Base-by-base conservation (phyloP, 2,888 invertebrate species). In the Amblyjoppa proteus region DNA sequence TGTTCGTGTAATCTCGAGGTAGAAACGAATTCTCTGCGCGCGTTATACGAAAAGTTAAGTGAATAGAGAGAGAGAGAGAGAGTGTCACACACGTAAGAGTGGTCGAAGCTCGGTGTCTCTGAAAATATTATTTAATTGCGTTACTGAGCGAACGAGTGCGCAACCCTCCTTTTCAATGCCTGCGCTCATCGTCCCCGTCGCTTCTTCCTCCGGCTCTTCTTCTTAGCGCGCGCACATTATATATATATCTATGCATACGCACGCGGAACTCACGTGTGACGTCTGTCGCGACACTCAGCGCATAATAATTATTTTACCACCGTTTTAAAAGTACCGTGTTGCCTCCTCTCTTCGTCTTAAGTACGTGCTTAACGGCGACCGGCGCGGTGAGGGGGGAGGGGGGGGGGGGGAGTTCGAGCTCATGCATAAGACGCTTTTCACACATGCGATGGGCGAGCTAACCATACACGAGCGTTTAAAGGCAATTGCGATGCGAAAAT, bases 1-100 rank as follows among this genome's bases (percentile, higher is more conserved):
- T 91, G 91, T 89, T 90, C 91, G 80, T 83, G 83, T 86, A 88
- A 88, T 83, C 87, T 90, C 87, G 90, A 91, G 91, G 90, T 77
- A 61, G 66, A 73, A 77, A 11, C 51, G 51, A 61, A 71, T 81
- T 34, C 34, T 41, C 68, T 70, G 58, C 51, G 53, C 38, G 61
- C 34, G 20, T 38, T 74, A 74, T 25, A 56, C 41, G 13, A 20
- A 68, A 58, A 58, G 49, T 28, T 68, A 53, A 68, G 53, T 51
- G n/a, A 49, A 68, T 11, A 31, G 6, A 64, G 16, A 34, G 31
- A 7, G 64, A 7, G 64, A 1, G 6, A 64, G 16, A 34, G 31
- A 7, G 64, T 20, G 20, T 1, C 25, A 28, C 28, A 13, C 25
- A 25, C 11, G 25, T 9, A 58, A 58, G 31, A 56, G 49, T 20